Percentiles rank a stretch among this genome's conserved stretches.
phyloP scores from a whole-genome alignment of 2,113 vertebrate species.

The Uria aalge region DNA sequence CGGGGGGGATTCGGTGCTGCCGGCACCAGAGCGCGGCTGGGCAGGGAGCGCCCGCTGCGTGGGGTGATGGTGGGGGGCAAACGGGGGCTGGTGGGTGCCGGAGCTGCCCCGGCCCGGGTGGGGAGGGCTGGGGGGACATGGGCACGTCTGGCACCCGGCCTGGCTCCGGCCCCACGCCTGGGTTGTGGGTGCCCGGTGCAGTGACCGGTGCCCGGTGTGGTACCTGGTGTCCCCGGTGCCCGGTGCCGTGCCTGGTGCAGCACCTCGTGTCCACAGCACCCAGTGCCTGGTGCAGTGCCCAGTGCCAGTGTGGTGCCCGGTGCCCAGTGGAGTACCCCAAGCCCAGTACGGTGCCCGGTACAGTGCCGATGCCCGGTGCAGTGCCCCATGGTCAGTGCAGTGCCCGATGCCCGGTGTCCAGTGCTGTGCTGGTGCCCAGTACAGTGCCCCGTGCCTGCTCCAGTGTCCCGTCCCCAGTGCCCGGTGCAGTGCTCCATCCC shows the following conservation, averaged over 20 bases:
- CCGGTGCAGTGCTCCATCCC: background rate
- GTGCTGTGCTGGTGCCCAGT: background rate
- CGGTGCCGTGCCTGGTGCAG: accelerated
- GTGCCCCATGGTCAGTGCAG: too few relatives aligned
- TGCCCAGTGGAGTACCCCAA: too few relatives aligned
- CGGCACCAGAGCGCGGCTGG: accelerated
- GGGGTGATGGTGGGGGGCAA: background rate
- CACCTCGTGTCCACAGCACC: too few relatives aligned
- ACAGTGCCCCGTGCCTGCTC: too few relatives aligned
- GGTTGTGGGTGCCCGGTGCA: accelerated
- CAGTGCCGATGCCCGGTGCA: too few relatives aligned
- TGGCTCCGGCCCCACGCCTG: accelerated
- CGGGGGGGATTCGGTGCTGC: background rate
- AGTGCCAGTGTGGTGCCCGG: too few relatives aligned
- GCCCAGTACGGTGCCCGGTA: accelerated
- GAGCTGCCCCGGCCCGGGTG: background rate
- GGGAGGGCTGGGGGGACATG: background rate
- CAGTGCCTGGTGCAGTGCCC: too few relatives aligned
- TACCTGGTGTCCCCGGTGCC: background rate
- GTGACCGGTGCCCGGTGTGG: background rate
- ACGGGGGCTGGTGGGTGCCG: accelerated
- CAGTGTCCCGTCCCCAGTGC: too few relatives aligned
- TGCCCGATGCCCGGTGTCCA: background rate
- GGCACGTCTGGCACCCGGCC: background rate
- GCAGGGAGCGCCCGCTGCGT: background rate